Conservation (phyloP, 2,888 invertebrate genomes). For the Acanthopleura granulata region DNA sequence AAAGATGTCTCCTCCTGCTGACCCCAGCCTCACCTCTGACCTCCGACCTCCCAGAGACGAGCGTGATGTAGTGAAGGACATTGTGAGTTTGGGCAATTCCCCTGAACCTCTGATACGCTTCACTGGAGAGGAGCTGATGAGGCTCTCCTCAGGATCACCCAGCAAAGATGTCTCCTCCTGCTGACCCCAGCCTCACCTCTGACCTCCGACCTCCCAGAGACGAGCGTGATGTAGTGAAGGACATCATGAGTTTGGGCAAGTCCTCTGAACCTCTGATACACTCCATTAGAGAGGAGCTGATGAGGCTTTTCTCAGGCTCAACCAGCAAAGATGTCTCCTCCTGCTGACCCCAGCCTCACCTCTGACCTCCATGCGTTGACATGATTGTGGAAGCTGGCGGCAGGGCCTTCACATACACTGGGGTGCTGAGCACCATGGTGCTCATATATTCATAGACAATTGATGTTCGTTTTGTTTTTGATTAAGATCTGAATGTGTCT, state of each 20-base stretch:
- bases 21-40: neutral
- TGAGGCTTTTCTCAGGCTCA: neutral
- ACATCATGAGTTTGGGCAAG: neutral
- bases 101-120: constrained; percentile 1
- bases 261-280: neutral
- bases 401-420: too few relatives aligned
- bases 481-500: too few relatives aligned
- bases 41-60: too few relatives aligned
- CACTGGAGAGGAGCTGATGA: neutral
- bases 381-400: too few relatives aligned
- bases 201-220: too few relatives aligned
- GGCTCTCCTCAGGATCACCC: neutral
- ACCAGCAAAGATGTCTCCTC: neutral
- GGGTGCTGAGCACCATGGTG: too few relatives aligned
- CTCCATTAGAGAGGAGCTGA: neutral
- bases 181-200: neutral
- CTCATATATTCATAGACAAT: too few relatives aligned
- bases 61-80: neutral
- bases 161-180: constrained; percentile 5
- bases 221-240: neutral
- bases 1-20: constrained; percentile 8
- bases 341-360: neutral
- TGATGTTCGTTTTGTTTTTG: too few relatives aligned
- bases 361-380: too few relatives aligned
- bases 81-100: neutral